Base-by-base conservation (phyloP, 2,797 vertebrate species). In the Gymnoscopelus braueri region DNA sequence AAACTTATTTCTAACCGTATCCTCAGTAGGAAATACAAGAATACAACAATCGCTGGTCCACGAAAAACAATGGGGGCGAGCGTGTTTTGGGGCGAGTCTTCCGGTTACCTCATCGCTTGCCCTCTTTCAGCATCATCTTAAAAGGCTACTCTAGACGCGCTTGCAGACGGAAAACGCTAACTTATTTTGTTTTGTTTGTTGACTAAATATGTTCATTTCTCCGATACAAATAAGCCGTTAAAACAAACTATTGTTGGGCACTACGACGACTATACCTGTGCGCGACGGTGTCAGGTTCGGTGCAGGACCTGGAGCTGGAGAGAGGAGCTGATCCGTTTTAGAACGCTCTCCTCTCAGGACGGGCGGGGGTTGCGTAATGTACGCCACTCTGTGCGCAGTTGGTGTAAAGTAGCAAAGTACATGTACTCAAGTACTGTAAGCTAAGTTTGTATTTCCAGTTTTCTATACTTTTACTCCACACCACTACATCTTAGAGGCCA, bases 321-420 rank as follows among this genome's bases (percentile, higher is more conserved):
- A 78, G 74, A 80, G 78, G 69, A 79, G 74, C 80, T 85, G 82
- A 87, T 89, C 89, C 79, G 78, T 73, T 73, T 85, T 85, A 73
- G 63, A 75, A 83, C 73, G 75, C 78, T 44, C 39, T 2, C 19
- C 2, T 29, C 3, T 29, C 80, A 65, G 74, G 82, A 71, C 84
- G 65, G 84, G 77, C 60, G 76, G 54, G 69, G 78, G 86, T 83
- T 80, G 67, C 63, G 32, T 32, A 49, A 71, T 65, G 53, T 76
- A 60, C 71, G 44, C 67, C 72, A 60, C 71, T 32, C 67, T 60
- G 63, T 63, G 53, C 52, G 47, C 1, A 19, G 59, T 63, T 63
- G 78, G 89, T 88, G 86, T 87, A 88, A 88, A 89, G 89, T 84
- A 60, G 82, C 81, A 74, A 81, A 83, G 80, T 85, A 19, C 19